Evolutionary conservation across 2,888 invertebrate species (phyloP).

Genomic region (Meteorus colon): DNA sequence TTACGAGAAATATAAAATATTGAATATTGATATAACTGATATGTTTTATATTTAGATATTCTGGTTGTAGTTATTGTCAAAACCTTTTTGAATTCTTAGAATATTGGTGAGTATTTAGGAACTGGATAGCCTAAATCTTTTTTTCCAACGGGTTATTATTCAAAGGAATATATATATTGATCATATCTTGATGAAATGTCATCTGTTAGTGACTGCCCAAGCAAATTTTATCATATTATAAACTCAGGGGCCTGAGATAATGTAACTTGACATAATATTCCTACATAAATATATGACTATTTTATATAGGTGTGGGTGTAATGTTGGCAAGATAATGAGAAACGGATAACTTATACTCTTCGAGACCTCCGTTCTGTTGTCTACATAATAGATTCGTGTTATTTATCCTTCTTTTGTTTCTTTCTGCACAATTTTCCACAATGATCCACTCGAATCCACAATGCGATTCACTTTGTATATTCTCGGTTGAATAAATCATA

Average conservation of each 20-base stretch:
- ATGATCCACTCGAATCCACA: slow-evolving; percentile 36
- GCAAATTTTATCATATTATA: neutral
- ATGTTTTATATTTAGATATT: too few relatives aligned
- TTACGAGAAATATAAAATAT: too few relatives aligned
- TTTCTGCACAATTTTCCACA: slow-evolving; percentile 25
- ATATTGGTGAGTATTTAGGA: too few relatives aligned
- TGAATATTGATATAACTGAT: too few relatives aligned
- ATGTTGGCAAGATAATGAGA: neutral
- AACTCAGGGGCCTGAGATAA: neutral
- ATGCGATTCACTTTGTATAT: slow-evolving; percentile 22
- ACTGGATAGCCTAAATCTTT: too few relatives aligned
- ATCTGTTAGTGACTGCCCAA: neutral
- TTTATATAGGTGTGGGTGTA: neutral
- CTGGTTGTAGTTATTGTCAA: too few relatives aligned
- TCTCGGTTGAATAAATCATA: neutral
- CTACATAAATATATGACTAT: neutral
- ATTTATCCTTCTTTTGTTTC: neutral
- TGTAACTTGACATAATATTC: neutral
- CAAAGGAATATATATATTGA: too few relatives aligned
- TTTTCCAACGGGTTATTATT: too few relatives aligned
- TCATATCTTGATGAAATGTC: too few relatives aligned
- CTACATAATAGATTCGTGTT: slow-evolving; percentile 22
- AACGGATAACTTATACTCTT: neutral
- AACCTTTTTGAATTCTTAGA: too few relatives aligned
- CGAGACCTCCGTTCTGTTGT: neutral